These are phyloP conservation scores for Micronycteris hirsuta DNA, from an alignment of 2,113 vertebrate genomes.

Conservation along the genomic window DNA sequence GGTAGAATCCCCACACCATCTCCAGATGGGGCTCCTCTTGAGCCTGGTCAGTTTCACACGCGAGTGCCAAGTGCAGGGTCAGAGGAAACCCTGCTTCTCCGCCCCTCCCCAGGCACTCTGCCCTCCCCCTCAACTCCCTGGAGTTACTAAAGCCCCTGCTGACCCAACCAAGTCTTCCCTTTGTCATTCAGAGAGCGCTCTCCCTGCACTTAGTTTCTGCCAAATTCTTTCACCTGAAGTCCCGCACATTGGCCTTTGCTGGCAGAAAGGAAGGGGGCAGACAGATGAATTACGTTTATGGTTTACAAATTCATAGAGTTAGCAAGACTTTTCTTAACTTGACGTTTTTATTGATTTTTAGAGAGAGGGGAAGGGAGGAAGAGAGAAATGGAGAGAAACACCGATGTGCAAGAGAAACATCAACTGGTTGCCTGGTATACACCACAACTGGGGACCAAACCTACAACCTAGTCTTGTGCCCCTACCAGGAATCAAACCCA, in stretches of 20 bases:
- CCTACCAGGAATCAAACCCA: too few species aligned
- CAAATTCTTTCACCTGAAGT: not conserved
- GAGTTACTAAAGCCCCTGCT: not conserved
- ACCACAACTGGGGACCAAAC: too few species aligned
- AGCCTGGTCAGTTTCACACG: not conserved
- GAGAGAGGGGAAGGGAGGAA: too few species aligned
- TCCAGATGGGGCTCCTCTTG: not conserved
- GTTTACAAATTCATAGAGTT: not conserved
- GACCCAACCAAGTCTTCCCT: not conserved
- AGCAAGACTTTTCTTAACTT: not conserved
- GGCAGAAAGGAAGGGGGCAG: not conserved
- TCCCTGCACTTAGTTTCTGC: not conserved
- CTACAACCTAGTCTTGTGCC: too few species aligned
- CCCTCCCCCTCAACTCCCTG: not conserved
- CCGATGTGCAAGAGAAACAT: too few species aligned
- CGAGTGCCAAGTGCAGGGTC: not conserved
- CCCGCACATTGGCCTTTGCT: not conserved
- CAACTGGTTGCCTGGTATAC: too few species aligned
- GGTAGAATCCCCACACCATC: not conserved
- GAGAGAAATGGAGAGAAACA: too few species aligned
- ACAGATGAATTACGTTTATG: not conserved
- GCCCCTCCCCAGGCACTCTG: not conserved
- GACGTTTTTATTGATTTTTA: not conserved
- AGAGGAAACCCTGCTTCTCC: not conserved
- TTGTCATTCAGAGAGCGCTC: not conserved